Evolutionary conservation across 2,888 invertebrate genomes (phyloP).

Genomic region (Acrobasis consociella): DNA sequence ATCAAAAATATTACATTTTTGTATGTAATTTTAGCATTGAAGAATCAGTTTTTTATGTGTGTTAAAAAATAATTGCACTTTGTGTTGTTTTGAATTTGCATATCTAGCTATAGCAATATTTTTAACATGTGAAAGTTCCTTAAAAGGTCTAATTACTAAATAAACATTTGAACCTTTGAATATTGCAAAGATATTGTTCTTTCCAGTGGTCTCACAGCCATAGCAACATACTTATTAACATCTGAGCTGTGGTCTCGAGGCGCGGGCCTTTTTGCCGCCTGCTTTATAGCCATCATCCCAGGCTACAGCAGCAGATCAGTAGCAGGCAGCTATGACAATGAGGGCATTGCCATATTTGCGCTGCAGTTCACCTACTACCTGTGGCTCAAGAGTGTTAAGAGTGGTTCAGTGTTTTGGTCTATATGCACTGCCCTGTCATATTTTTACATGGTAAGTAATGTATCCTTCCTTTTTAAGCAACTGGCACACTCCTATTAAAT

Average conservation of each 20-base stretch:
- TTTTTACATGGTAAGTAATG: slow-evolving; percentile 96
- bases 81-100: too few relatives aligned
- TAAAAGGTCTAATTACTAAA: too few relatives aligned
- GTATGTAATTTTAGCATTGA: too few relatives aligned
- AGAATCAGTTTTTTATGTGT: too few relatives aligned
- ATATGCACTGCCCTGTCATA: slow-evolving; percentile 96
- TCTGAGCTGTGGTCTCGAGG: slow-evolving; percentile 98
- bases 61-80: too few relatives aligned
- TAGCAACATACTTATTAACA: slow-evolving; percentile 98
- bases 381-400: slow-evolving; percentile 99
- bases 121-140: too few relatives aligned
- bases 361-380: slow-evolving; percentile 98
- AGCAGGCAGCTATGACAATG: slow-evolving; percentile 99
- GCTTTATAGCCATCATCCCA: slow-evolving; percentile 99
- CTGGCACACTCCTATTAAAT: too few relatives aligned
- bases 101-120: too few relatives aligned
- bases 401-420: slow-evolving; percentile 98
- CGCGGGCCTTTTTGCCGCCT: slow-evolving; percentile 98
- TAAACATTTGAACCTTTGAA: too few relatives aligned
- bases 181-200: slow-evolving; percentile 24
- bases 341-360: slow-evolving; percentile 99
- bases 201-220: slow-evolving; percentile 97
- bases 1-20: too few relatives aligned
- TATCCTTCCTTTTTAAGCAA: not conserved
- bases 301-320: slow-evolving; percentile 99